Evolutionary conservation across 2,113 vertebrate species (phyloP).

Genomic region (Casuarius casuarius): DNA sequence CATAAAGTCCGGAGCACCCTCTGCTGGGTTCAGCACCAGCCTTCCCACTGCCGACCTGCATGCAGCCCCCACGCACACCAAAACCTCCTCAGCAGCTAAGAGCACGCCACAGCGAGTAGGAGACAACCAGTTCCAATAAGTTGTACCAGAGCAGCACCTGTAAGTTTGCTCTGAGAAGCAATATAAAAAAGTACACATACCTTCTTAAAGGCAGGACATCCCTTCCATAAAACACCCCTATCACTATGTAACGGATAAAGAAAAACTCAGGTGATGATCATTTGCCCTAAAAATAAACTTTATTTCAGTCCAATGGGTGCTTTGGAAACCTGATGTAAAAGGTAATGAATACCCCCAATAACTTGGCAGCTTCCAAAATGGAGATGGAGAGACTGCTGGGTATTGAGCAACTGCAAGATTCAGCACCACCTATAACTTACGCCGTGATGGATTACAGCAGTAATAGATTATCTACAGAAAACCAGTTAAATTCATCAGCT

Average conservation of each 20-base stretch:
- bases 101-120: fast-evolving
- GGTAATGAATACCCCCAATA: constrained; percentile 7
- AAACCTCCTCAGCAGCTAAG: fast-evolving
- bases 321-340: constrained; percentile 15
- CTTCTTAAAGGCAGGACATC: not conserved
- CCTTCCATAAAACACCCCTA: not conserved
- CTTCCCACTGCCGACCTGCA: not conserved
- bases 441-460: not conserved
- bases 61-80: fast-evolving
- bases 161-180: not conserved
- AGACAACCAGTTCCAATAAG: not conserved
- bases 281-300: constrained; percentile 66
- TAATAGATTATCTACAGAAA: not conserved
- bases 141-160: not conserved
- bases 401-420: not conserved
- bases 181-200: not conserved
- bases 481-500: not conserved
- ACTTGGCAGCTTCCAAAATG: constrained; percentile 11
- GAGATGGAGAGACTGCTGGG: not conserved
- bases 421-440: not conserved
- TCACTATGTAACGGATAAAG: not conserved
- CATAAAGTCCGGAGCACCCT: not conserved
- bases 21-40: not conserved
- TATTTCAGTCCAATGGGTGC: constrained; percentile 47
- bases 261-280: constrained; percentile 31